phyloP scores from a whole-genome alignment of 2,888 invertebrate genomes.

The Ectemnius continuus region DNA sequence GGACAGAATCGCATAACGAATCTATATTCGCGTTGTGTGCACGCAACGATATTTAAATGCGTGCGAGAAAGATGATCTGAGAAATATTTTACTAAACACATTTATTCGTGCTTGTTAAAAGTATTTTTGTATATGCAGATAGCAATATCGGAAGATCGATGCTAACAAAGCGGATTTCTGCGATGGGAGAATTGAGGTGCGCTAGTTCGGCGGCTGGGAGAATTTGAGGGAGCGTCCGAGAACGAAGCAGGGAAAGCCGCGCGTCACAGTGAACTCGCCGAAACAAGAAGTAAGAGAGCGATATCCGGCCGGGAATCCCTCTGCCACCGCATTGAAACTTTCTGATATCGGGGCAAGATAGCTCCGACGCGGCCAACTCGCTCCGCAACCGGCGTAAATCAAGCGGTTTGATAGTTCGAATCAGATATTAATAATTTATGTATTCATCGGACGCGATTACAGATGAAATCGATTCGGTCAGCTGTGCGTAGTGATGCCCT shows the following conservation, averaged over 20 bases:
- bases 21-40: too few species aligned
- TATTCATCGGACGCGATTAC: constrained; percentile 4
- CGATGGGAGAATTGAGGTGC: too few species aligned
- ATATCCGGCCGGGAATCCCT: constrained; percentile 4
- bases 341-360: background rate
- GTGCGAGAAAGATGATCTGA: too few species aligned
- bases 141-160: too few species aligned
- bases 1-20: too few species aligned
- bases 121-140: too few species aligned
- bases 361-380: background rate
- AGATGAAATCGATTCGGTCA: background rate
- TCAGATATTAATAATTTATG: constrained; percentile 7
- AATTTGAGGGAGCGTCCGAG: constrained; percentile 1
- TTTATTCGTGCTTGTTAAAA: too few species aligned
- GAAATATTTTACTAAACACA: too few species aligned
- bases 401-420: background rate
- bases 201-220: background rate
- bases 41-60: too few species aligned
- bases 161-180: too few species aligned
- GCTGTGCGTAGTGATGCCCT: background rate
- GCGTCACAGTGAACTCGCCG: background rate
- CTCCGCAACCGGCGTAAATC: background rate
- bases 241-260: background rate
- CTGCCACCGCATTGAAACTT: constrained; percentile 6
- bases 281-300: background rate